A percentile compares a stretch with the other conserved stretches of the same genome.
phyloP scores from a whole-genome alignment of 1,140 invertebrate genomes.

The Aplysia californica region DNA sequence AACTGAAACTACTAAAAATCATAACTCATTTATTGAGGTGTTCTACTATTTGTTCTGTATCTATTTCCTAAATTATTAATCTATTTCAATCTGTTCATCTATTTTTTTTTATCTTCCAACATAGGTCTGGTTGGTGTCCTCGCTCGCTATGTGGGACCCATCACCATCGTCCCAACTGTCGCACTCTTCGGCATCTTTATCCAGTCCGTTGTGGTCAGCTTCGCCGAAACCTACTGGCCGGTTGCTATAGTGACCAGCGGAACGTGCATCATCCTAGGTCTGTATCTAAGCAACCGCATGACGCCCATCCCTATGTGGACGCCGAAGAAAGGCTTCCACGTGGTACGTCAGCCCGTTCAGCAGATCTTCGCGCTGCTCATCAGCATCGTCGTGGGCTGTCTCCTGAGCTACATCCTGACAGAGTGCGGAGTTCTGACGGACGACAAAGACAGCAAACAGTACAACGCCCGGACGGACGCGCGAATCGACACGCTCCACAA shows the following conservation, averaged over 20 bases:
- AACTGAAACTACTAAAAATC: too few species aligned
- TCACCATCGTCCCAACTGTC: slow-evolving; percentile 70
- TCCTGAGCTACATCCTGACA: slow-evolving; percentile 46
- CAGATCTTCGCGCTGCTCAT: slow-evolving; percentile 78
- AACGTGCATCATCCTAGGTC: slow-evolving; percentile 83
- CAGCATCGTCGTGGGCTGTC: slow-evolving; percentile 52
- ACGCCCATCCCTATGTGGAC: slow-evolving; percentile 76
- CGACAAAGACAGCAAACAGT: slow-evolving; percentile 34
- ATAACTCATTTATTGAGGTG: too few species aligned
- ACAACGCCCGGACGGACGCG: slow-evolving; percentile 51
- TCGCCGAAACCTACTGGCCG: slow-evolving; percentile 66
- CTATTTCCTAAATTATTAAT: too few species aligned
- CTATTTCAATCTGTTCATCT: too few species aligned
- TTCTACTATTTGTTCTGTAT: too few species aligned
- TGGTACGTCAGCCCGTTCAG: slow-evolving; percentile 76
- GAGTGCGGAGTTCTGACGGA: slow-evolving; percentile 34
- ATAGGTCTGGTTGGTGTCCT: slow-evolving; percentile 62
- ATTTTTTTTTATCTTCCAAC: too few species aligned
- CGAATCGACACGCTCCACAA: slow-evolving; percentile 36
- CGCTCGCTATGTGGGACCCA: slow-evolving; percentile 68
- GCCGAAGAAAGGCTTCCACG: slow-evolving; percentile 45
- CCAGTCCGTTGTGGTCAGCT: slow-evolving; percentile 59
- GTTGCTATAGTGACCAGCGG: slow-evolving; percentile 73
- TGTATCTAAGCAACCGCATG: slow-evolving; percentile 79
- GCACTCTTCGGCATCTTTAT: slow-evolving; percentile 68